Conservation (phyloP, 2,113 vertebrate species). For the Collichthys lucidus region DNA sequence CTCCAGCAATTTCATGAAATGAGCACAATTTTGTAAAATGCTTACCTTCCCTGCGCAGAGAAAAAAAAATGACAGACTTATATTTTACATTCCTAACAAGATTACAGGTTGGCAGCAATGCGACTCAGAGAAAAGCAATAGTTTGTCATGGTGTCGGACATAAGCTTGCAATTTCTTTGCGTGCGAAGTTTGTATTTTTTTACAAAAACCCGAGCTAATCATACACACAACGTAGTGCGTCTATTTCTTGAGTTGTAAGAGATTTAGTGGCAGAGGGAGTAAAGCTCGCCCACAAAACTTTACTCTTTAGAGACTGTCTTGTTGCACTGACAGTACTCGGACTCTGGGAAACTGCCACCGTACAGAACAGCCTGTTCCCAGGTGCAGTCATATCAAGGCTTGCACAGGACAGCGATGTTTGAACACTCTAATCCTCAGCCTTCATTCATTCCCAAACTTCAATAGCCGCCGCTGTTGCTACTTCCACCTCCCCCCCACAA, state of each 20-base stretch:
- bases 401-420: conserved; percentile 73
- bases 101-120: conserved; percentile 1
- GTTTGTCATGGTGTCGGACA: conserved; percentile 1
- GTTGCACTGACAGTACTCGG: conserved; percentile 26
- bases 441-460: conserved; percentile 74
- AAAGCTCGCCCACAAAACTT: too few species aligned
- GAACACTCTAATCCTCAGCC: conserved; percentile 78
- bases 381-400: conserved; percentile 73
- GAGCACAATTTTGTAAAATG: conserved; percentile 37
- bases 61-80: conserved; percentile 38
- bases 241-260: neutral
- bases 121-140: conserved; percentile 4
- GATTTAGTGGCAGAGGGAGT: neutral
- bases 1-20: conserved; percentile 41
- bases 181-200: conserved; percentile 6
- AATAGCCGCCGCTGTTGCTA: conserved; percentile 72
- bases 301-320: conserved; percentile 10
- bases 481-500: conserved; percentile 65
- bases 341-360: conserved; percentile 57
- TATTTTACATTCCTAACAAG: neutral
- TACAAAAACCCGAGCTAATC: neutral
- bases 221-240: neutral
- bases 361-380: conserved; percentile 68
- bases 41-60: neutral
- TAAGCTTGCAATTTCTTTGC: neutral